Conservation (phyloP, 2,113 vertebrate genomes). For the Etheostoma spectabile region DNA sequence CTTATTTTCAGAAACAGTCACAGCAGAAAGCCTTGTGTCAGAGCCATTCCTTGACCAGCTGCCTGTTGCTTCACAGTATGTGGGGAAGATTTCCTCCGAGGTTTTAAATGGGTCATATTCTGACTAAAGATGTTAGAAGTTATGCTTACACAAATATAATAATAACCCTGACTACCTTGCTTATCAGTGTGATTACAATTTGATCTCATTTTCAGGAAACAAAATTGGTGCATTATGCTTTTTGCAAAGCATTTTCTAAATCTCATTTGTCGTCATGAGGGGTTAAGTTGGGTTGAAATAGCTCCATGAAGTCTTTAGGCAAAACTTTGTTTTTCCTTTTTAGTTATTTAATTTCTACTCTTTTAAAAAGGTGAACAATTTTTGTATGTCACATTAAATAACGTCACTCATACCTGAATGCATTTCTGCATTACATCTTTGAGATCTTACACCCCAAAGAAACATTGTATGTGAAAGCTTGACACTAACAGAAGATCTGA, state of each 20-base stretch:
- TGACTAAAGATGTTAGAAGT: constrained; percentile 47
- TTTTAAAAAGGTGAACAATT: background rate
- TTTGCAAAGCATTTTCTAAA: background rate
- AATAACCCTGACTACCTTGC: constrained; percentile 43
- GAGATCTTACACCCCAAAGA: background rate
- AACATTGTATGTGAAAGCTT: background rate
- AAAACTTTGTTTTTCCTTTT: background rate
- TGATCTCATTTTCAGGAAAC: constrained; percentile 50
- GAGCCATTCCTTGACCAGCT: constrained; percentile 58
- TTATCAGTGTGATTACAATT: constrained; percentile 24
- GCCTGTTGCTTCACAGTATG: constrained; percentile 69
- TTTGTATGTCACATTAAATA: background rate
- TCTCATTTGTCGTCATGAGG: background rate
- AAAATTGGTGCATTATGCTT: constrained; percentile 31
- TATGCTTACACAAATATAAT: constrained; percentile 25
- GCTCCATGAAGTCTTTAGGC: background rate
- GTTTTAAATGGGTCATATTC: constrained; percentile 70
- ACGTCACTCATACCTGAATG: background rate
- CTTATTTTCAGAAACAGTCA: constrained; percentile 48
- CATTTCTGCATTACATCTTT: background rate
- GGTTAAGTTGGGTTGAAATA: background rate
- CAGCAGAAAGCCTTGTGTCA: constrained; percentile 47
- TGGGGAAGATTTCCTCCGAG: constrained; percentile 60
- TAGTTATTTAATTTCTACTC: background rate
- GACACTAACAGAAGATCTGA: background rate